Conservation (phyloP, 1,140 invertebrate species). For the Trachymyrmex cornetzi region DNA sequence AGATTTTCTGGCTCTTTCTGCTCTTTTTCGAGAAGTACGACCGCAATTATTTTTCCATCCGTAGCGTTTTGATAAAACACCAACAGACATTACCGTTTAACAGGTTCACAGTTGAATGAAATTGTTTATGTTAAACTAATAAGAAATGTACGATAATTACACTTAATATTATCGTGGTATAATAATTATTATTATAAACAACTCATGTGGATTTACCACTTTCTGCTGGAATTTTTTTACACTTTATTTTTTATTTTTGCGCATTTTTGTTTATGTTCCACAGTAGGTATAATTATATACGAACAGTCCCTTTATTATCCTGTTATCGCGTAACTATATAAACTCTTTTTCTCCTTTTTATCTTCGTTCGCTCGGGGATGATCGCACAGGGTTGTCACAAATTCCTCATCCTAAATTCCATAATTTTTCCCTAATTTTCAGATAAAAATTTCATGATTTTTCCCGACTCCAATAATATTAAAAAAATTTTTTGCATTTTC, state of each 20-base stretch:
- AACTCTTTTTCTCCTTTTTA: background rate
- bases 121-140: background rate
- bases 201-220: background rate
- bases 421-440: too few relatives aligned
- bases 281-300: background rate
- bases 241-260: background rate
- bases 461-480: too few relatives aligned
- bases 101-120: background rate
- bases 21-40: conserved; percentile 20
- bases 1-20: conserved; percentile 20
- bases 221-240: background rate
- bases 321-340: background rate
- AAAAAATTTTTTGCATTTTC: too few relatives aligned
- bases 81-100: conserved; percentile 23
- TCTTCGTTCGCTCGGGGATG: background rate
- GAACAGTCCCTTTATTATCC: background rate
- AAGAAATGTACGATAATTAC: background rate
- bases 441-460: too few relatives aligned
- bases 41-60: conserved; percentile 54
- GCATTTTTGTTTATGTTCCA: background rate
- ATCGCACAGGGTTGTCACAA: too few relatives aligned
- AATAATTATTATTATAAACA: conserved; percentile 3
- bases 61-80: conserved; percentile 5
- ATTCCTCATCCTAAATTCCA: too few relatives aligned
- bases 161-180: background rate